A percentile compares a stretch with the other conserved stretches of the same genome.
Conservation (phyloP, 2,113 vertebrate species). For the Scortum barcoo region DNA sequence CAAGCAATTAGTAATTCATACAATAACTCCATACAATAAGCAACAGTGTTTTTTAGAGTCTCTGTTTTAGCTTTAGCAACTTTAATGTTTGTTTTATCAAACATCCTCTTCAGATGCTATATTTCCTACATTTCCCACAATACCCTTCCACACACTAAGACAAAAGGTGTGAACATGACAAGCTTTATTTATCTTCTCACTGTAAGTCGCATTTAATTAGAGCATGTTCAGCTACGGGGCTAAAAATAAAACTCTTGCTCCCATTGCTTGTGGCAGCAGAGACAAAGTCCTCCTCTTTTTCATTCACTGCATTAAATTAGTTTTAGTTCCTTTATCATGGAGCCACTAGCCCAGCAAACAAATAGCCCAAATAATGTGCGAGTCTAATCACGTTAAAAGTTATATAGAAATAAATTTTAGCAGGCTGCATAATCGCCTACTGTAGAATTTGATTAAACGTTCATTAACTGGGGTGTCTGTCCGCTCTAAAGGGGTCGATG, state of each 20-base stretch:
- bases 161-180: not conserved
- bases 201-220: slow-evolving; percentile 25
- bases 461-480: not conserved
- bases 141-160: not conserved
- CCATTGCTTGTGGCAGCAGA: not conserved
- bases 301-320: not conserved
- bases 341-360: not conserved
- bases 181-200: slow-evolving; percentile 4
- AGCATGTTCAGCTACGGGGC: not conserved
- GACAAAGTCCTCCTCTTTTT: not conserved
- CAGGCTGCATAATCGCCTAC: not conserved
- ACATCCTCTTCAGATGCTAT: not conserved
- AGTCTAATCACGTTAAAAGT: slow-evolving; percentile 28
- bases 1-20: too few relatives aligned
- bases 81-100: not conserved
- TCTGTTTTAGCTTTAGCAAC: not conserved
- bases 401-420: slow-evolving; percentile 1
- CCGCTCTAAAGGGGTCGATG: slow-evolving; percentile 14
- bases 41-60: too few relatives aligned
- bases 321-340: not conserved
- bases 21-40: too few relatives aligned
- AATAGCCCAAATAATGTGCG: not conserved
- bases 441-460: slow-evolving; percentile 31
- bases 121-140: not conserved
- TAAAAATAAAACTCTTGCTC: slow-evolving; percentile 16